Conservation (phyloP, 2,797 vertebrate genomes). For the Amazona finschi region DNA sequence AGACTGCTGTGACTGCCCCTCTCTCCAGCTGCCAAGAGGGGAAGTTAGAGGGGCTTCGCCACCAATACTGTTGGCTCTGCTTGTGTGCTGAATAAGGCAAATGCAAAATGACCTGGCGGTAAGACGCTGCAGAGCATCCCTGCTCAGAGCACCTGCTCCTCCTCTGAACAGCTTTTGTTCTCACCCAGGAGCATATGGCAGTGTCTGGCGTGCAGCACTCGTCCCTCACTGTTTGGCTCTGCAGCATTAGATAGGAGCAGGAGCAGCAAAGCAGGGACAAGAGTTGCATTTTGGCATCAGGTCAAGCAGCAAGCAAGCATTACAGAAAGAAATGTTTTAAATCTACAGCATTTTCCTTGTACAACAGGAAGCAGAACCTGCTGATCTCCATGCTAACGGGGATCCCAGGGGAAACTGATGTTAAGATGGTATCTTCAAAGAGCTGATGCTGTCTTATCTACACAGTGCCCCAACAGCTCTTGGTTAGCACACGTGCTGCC, state of each 20-base stretch:
- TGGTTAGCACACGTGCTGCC: neutral
- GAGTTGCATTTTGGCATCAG: neutral
- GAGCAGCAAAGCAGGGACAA: neutral
- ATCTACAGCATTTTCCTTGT: neutral
- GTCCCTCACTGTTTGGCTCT: fast-evolving
- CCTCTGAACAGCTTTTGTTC: neutral
- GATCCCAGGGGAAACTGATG: neutral
- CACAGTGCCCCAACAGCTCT: too few species aligned
- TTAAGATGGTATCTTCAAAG: neutral
- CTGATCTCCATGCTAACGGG: fast-evolving
- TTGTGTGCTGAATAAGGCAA: neutral
- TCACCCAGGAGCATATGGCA: neutral
- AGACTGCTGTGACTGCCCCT: neutral
- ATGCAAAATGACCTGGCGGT: neutral
- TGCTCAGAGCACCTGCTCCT: neutral
- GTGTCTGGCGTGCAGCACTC: fast-evolving
- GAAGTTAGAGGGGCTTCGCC: neutral
- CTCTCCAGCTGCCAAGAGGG: neutral
- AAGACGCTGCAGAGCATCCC: neutral
- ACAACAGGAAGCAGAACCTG: neutral
- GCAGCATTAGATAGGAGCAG: neutral
- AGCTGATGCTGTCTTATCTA: neutral
- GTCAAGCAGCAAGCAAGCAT: neutral
- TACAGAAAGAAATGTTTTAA: neutral
- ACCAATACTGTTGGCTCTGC: neutral